A percentile compares a stretch with the other conserved stretches of the same genome.
These are phyloP conservation scores for Gobius niger DNA, from an alignment of 2,113 vertebrate species.

Conservation along the genomic window DNA sequence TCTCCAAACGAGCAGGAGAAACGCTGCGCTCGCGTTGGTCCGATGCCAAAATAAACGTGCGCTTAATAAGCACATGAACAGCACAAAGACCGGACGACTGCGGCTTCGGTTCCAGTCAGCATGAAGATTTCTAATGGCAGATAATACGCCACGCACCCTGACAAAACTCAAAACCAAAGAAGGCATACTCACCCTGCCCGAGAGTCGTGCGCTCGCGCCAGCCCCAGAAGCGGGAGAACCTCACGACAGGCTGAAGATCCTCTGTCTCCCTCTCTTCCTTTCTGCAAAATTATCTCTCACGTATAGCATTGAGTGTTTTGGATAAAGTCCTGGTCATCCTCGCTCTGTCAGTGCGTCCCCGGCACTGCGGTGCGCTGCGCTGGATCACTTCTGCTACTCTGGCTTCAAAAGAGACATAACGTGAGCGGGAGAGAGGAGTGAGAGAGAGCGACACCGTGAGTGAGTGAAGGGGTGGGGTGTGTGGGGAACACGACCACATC, in stretches of 20 bases:
- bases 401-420: constrained; percentile 48
- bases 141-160: constrained; percentile 18
- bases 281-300: neutral
- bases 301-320: constrained; percentile 20
- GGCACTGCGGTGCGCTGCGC: constrained; percentile 65
- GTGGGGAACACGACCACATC: constrained; percentile 21
- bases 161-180: constrained; percentile 3
- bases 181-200: constrained; percentile 66
- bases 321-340: constrained; percentile 62
- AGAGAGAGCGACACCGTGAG: neutral
- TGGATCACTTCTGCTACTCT: constrained; percentile 63
- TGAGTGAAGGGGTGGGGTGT: neutral
- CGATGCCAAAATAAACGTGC: constrained; percentile 4
- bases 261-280: constrained; percentile 8
- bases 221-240: constrained; percentile 62
- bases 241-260: constrained; percentile 59
- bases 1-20: constrained; percentile 11
- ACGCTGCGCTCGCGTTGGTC: neutral
- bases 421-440: constrained; percentile 23
- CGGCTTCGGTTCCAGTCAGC: constrained; percentile 33
- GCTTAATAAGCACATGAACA: constrained; percentile 30
- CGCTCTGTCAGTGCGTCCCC: constrained; percentile 62
- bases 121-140: constrained; percentile 5
- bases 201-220: constrained; percentile 70
- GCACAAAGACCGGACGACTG: constrained; percentile 22